phyloP scores from a whole-genome alignment of 1,140 invertebrate genomes.

The Chironomus tepperi region DNA sequence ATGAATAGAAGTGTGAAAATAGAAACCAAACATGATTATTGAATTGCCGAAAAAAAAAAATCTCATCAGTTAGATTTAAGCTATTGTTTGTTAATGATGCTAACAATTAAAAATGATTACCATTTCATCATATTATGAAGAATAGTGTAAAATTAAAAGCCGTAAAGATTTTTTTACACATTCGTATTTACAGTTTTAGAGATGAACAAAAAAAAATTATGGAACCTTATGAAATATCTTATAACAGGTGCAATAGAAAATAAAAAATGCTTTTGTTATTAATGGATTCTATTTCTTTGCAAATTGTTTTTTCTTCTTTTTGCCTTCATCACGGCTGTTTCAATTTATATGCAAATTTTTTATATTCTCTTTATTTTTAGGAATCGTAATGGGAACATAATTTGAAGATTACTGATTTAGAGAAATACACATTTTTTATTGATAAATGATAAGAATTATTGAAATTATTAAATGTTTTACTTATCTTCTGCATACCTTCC shows the following conservation, averaged over 20 bases:
- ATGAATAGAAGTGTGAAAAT: not conserved
- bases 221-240: too few species aligned
- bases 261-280: conserved; percentile 15
- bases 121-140: conserved; percentile 1
- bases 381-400: not conserved
- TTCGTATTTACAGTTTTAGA: not conserved
- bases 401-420: too few species aligned
- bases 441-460: too few species aligned
- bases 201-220: too few species aligned
- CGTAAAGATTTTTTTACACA: not conserved
- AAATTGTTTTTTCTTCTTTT: not conserved
- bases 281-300: conserved; percentile 4
- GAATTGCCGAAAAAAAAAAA: not conserved
- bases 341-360: conserved; percentile 22
- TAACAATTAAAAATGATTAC: conserved; percentile 5
- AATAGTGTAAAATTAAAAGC: not conserved
- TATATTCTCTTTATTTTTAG: not conserved
- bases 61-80: not conserved
- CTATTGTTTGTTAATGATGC: conserved; percentile 21
- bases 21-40: not conserved
- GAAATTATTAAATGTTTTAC: too few species aligned
- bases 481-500: too few species aligned
- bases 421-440: too few species aligned
- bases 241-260: conserved; percentile 17
- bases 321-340: not conserved